These are phyloP conservation scores for Sciurus vulgaris DNA, from an alignment of 2,797 vertebrate genomes.

Conservation along the genomic window DNA sequence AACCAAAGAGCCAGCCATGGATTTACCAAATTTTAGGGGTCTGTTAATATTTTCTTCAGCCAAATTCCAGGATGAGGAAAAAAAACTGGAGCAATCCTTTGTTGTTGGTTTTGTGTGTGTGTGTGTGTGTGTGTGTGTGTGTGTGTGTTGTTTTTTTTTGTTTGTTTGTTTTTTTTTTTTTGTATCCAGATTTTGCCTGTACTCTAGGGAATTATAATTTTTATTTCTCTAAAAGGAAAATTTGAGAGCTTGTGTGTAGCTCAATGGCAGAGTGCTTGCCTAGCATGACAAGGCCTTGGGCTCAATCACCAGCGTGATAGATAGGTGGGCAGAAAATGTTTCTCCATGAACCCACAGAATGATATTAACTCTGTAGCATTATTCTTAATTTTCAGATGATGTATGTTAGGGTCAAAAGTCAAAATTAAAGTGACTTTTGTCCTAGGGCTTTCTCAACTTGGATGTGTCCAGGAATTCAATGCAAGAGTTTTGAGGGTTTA, in stretches of 20 bases:
- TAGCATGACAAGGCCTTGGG: neutral
- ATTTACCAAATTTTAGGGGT: neutral
- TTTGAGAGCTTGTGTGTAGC: too few relatives aligned
- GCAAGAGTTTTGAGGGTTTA: neutral
- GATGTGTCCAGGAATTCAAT: neutral
- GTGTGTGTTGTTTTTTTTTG: neutral
- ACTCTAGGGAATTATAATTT: neutral
- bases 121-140: too few relatives aligned
- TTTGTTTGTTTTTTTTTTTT: neutral
- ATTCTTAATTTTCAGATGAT: slow-evolving; percentile 1
- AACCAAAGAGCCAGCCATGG: neutral
- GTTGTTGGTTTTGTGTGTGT: too few relatives aligned
- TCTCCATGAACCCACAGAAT: neutral
- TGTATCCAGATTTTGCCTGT: neutral
- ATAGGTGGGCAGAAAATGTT: neutral
- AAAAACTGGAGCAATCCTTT: neutral
- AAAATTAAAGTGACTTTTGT: slow-evolving; percentile 20
- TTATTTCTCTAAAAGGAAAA: slow-evolving; percentile 55
- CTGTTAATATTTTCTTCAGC: slow-evolving; percentile 30
- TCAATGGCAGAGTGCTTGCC: neutral
- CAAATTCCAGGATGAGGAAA: neutral
- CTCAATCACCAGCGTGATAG: neutral
- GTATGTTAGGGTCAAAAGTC: slow-evolving; percentile 34
- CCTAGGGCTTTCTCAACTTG: neutral
- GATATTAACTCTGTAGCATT: neutral